Evolutionary conservation across 2,888 invertebrate species (phyloP).

Genomic region (Phengaris arion): DNA sequence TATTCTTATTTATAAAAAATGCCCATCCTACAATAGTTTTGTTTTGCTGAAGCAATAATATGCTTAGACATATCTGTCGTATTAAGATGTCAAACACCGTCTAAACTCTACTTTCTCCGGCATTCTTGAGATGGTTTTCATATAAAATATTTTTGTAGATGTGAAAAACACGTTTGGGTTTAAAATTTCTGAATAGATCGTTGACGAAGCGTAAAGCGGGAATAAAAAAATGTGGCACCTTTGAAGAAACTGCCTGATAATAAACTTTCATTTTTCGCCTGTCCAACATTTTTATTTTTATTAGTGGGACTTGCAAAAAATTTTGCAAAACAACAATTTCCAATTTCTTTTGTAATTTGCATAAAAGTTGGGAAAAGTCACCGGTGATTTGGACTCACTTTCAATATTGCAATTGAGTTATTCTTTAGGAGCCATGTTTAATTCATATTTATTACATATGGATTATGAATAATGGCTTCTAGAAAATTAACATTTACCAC

Average conservation of each 20-base stretch:
- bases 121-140: constrained; percentile 19
- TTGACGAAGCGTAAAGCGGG: constrained; percentile 53
- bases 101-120: constrained; percentile 15
- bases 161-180: constrained; percentile 53
- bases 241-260: constrained; percentile 11
- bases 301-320: background rate
- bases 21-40: background rate
- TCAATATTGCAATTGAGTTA: background rate
- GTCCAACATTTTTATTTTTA: background rate
- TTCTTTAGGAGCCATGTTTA: too few species aligned
- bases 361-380: background rate
- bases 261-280: constrained; percentile 23
- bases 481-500: too few species aligned
- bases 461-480: too few species aligned
- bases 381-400: background rate
- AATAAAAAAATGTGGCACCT: constrained; percentile 22
- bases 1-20: too few species aligned
- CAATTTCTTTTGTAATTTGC: constrained; percentile 1
- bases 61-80: background rate
- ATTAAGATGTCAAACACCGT: background rate
- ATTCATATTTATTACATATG: too few species aligned
- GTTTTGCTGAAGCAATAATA: background rate
- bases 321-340: background rate
- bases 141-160: constrained; percentile 23
- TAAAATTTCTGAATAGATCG: constrained; percentile 52